Evolutionary conservation across 2,797 vertebrate species (phyloP).

Genomic region (Rhinogobio ventralis): DNA sequence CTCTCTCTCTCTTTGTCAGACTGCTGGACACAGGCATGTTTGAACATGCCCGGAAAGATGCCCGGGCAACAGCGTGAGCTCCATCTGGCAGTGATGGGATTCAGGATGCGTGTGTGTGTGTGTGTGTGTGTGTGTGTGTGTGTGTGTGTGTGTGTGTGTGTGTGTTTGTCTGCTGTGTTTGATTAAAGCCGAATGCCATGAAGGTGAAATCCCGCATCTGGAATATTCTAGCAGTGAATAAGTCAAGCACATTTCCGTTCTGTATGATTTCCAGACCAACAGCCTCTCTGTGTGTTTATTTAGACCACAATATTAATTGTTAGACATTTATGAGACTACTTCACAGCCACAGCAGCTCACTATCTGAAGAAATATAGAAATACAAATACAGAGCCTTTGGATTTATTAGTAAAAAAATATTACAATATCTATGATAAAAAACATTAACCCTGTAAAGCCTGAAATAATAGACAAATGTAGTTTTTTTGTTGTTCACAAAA

Average conservation of each 20-base stretch:
- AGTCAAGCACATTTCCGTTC: background rate
- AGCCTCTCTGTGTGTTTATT: background rate
- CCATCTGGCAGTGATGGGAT: background rate
- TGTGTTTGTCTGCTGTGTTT: background rate
- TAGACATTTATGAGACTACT: background rate
- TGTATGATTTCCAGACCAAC: background rate
- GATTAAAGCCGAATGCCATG: background rate
- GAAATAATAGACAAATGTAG: no score
- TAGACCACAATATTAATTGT: background rate
- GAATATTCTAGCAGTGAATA: slow-evolving; percentile 20
- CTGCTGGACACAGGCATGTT: slow-evolving; percentile 17
- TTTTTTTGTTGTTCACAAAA: no score
- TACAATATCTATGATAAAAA: no score
- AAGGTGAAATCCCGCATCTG: background rate
- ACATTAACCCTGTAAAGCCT: no score
- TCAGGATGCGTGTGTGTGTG: no score
- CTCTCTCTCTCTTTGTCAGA: background rate
- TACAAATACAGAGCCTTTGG: no score
- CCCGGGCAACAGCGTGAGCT: background rate
- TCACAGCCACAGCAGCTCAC: background rate
- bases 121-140: no score
- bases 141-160: background rate
- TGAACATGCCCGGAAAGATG: slow-evolving; percentile 23
- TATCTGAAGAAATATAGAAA: no score
- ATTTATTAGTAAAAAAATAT: no score